These are phyloP conservation scores for Spea multiplicata DNA, from an alignment of 2,113 vertebrate species.

Conservation along the genomic window DNA sequence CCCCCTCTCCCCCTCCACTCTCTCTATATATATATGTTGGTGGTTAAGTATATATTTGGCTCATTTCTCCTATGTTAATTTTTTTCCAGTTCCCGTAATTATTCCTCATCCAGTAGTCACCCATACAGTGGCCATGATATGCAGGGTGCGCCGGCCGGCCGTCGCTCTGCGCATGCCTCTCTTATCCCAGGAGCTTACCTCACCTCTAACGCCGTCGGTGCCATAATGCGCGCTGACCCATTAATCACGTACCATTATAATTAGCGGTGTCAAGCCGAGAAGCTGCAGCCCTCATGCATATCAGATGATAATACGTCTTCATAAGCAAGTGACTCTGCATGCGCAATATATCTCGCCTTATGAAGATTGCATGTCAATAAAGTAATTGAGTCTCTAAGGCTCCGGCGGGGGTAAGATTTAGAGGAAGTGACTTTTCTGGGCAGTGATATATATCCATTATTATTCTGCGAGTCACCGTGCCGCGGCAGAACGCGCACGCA, in stretches of 20 bases:
- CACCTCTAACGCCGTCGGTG: conserved; percentile 78
- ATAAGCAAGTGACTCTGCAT: conserved; percentile 99
- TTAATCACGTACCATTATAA: conserved; percentile 98
- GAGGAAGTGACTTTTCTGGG: conserved; percentile 92
- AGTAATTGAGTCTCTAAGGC: conserved; percentile 99
- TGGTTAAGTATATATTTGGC: too few species aligned
- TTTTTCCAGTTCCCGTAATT: too few species aligned
- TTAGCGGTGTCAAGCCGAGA: conserved; percentile 93
- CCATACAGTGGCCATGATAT: too few species aligned
- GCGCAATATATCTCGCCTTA: conserved; percentile 99
- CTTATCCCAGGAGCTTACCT: conserved; percentile 83
- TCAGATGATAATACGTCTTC: conserved; percentile 99
- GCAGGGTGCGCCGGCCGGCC: too few species aligned
- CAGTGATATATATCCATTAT: conserved; percentile 99
- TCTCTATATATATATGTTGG: too few species aligned
- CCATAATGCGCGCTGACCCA: conserved; percentile 91
- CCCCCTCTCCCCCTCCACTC: too few species aligned
- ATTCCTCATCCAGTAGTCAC: too few species aligned
- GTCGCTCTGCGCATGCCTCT: conserved; percentile 31
- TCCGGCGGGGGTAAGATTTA: conserved; percentile 96
- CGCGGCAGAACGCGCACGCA: conserved; percentile 75
- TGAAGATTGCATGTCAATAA: conserved; percentile 99
- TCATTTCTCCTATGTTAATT: too few species aligned
- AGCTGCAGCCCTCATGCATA: conserved; percentile 96
- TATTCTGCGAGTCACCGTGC: conserved; percentile 96